Evolutionary conservation across 2,888 invertebrate species (phyloP).

Genomic region (Rhingia rostrata): DNA sequence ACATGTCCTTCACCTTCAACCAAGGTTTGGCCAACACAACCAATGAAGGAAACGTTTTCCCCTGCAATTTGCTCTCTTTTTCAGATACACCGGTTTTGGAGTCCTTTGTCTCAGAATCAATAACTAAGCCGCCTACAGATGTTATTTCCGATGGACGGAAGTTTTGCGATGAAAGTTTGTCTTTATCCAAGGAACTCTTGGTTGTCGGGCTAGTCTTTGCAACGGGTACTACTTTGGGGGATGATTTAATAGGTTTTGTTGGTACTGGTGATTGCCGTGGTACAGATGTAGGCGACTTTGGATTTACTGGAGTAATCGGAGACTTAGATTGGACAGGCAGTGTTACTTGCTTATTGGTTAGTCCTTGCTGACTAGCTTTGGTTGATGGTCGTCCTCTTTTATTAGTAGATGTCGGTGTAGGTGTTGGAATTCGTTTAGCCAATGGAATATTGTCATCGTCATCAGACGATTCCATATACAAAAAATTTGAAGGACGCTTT

Average conservation of each 20-base stretch:
- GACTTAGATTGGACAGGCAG: slow-evolving; percentile 12
- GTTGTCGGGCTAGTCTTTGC: slow-evolving; percentile 31
- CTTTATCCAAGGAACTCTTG: slow-evolving; percentile 22
- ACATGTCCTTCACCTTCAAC: slow-evolving; percentile 88
- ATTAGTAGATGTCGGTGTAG: background rate
- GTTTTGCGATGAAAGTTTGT: slow-evolving; percentile 75
- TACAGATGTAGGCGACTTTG: slow-evolving; percentile 49
- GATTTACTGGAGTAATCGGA: slow-evolving; percentile 5
- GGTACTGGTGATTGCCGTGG: slow-evolving; percentile 76
- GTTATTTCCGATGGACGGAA: slow-evolving; percentile 88
- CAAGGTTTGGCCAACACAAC: slow-evolving; percentile 93
- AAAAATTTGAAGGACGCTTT: slow-evolving; percentile 78
- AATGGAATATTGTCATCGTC: slow-evolving; percentile 83
- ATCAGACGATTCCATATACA: slow-evolving; percentile 82
- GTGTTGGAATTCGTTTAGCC: slow-evolving; percentile 82
- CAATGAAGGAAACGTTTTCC: slow-evolving; percentile 93
- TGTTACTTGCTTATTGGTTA: background rate
- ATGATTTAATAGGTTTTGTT: slow-evolving; percentile 66
- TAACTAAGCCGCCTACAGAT: slow-evolving; percentile 88
- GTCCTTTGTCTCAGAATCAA: slow-evolving; percentile 85
- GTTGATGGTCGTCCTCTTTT: slow-evolving; percentile 38
- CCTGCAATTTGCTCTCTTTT: slow-evolving; percentile 89
- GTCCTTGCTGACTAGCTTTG: background rate
- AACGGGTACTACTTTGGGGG: slow-evolving; percentile 44
- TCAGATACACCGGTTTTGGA: slow-evolving; percentile 87